These are phyloP conservation scores for Dipodomys stephensi DNA, from an alignment of 2,113 vertebrate genomes.

Conservation along the genomic window DNA sequence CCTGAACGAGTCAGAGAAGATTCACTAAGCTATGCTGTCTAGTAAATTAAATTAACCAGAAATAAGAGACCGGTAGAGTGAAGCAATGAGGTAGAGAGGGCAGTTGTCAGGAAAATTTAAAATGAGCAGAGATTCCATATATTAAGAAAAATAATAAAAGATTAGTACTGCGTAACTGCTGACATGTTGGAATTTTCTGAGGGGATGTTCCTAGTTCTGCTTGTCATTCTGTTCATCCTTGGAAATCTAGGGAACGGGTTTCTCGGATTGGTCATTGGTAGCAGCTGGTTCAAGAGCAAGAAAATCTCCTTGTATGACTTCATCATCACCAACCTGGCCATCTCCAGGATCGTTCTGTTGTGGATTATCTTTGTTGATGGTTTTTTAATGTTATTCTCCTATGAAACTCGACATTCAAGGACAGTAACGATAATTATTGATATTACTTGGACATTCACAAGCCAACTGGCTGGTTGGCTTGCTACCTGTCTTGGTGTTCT, in stretches of 20 bases:
- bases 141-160: background rate
- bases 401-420: background rate
- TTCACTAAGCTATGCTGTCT: background rate
- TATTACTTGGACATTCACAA: slow-evolving; percentile 62
- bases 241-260: slow-evolving; percentile 73
- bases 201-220: background rate
- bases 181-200: background rate
- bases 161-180: background rate
- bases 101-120: background rate
- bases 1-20: background rate
- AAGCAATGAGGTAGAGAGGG: background rate
- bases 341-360: slow-evolving; percentile 66
- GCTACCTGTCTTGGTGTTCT: slow-evolving; percentile 72
- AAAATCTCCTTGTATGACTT: slow-evolving; percentile 70
- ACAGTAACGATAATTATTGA: background rate
- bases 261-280: slow-evolving; percentile 43
- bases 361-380: slow-evolving; percentile 43
- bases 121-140: background rate
- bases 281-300: slow-evolving; percentile 70
- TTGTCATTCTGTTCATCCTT: slow-evolving; percentile 33
- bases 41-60: background rate
- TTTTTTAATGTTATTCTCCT: background rate
- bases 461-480: slow-evolving; percentile 67
- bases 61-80: background rate
- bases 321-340: slow-evolving; percentile 49